Conservation (phyloP, 2,797 vertebrate species). For the Synaphobranchus kaupii region DNA sequence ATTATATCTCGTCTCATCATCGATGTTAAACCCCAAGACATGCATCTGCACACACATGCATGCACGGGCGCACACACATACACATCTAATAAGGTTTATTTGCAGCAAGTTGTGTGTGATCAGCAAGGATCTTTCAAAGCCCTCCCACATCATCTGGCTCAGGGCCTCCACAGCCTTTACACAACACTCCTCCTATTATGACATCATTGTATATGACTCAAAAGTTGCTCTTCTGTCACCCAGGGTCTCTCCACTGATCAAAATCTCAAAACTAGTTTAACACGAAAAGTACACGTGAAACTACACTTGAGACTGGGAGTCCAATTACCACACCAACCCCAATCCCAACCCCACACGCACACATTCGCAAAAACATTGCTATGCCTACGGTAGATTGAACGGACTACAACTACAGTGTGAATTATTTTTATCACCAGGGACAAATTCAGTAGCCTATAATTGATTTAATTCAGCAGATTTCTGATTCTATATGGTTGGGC, state of each 20-base stretch:
- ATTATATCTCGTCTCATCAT: slow-evolving; percentile 6
- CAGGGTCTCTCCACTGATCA: not conserved
- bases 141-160: not conserved
- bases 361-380: not conserved
- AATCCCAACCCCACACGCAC: not conserved
- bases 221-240: not conserved
- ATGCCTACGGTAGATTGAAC: not conserved
- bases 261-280: not conserved
- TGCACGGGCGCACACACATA: not conserved
- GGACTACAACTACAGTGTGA: not conserved
- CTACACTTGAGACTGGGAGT: not conserved
- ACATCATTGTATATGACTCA: not conserved
- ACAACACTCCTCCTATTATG: slow-evolving; percentile 23
- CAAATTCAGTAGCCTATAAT: not conserved
- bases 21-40: not conserved
- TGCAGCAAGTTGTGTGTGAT: slow-evolving; percentile 36
- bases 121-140: slow-evolving; percentile 18
- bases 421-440: not conserved
- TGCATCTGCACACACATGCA: slow-evolving; percentile 17
- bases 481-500: not conserved
- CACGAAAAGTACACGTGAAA: not conserved
- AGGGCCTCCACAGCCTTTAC: not conserved
- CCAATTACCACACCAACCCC: too few relatives aligned
- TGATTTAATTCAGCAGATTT: slow-evolving; percentile 3
- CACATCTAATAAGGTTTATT: slow-evolving; percentile 32